phyloP scores from a whole-genome alignment of 2,797 vertebrate species.

The Crax fasciolata region DNA sequence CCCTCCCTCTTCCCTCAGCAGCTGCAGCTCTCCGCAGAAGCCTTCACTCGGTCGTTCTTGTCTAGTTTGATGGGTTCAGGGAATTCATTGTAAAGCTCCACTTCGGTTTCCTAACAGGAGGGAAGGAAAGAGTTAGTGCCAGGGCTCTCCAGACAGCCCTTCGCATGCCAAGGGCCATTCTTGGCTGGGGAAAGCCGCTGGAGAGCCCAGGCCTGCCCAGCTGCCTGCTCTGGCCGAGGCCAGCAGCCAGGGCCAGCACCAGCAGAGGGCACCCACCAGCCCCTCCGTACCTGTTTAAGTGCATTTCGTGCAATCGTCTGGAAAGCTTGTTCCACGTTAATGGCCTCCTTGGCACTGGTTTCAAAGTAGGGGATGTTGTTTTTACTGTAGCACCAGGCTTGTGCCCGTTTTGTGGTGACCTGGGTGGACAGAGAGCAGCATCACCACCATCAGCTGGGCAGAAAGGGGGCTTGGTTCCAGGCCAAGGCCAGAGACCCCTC shows the following conservation, averaged over 20 bases:
- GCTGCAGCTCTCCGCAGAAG: slow-evolving; percentile 94
- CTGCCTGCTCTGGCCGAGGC: not conserved
- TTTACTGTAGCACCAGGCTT: slow-evolving; percentile 99
- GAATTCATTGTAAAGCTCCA: slow-evolving; percentile 99
- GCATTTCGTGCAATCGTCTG: slow-evolving; percentile 99
- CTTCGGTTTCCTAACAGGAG: slow-evolving; percentile 92
- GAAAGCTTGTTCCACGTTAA: slow-evolving; percentile 99
- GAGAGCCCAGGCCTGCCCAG: not conserved
- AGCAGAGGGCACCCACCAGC: not conserved
- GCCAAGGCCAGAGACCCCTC: not conserved
- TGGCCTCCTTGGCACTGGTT: slow-evolving; percentile 99
- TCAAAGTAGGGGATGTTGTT: slow-evolving; percentile 99
- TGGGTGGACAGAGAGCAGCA: slow-evolving; percentile 67
- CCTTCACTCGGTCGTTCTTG: slow-evolving; percentile 94
- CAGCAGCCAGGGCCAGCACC: not conserved
- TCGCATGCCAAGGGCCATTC: not conserved
- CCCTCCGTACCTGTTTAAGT: slow-evolving; percentile 93
- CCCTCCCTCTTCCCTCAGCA: slow-evolving; percentile 90
- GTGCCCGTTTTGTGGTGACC: slow-evolving; percentile 98
- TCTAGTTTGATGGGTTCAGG: slow-evolving; percentile 99
- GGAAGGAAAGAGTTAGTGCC: not conserved
- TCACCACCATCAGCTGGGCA: not conserved
- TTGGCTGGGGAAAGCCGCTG: not conserved
- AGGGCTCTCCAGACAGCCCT: not conserved
- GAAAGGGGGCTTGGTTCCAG: not conserved